These are phyloP conservation scores for Cepaea nemoralis DNA, from an alignment of 1,140 invertebrate species.

Conservation along the genomic window DNA sequence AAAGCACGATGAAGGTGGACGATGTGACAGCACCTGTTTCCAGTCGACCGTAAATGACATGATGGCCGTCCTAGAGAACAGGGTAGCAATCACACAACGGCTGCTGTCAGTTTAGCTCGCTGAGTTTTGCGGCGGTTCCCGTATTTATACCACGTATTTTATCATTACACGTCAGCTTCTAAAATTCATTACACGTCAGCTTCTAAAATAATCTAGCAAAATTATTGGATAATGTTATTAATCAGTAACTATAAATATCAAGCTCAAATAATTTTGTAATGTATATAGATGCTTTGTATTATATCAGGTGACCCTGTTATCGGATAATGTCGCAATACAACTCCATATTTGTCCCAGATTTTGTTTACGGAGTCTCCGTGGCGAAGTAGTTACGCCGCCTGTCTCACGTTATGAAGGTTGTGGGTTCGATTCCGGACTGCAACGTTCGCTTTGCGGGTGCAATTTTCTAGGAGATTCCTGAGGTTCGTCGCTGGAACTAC, in stretches of 20 bases:
- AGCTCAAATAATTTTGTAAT: too few species aligned
- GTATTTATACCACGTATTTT: not conserved
- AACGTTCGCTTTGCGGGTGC: too few species aligned
- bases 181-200: not conserved
- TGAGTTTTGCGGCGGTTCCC: not conserved
- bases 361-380: too few species aligned
- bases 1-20: not conserved
- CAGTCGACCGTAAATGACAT: constrained; percentile 11
- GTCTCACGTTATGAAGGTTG: too few species aligned
- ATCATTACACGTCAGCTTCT: not conserved
- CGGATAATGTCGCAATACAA: too few species aligned
- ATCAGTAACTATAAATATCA: not conserved
- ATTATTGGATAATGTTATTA: not conserved
- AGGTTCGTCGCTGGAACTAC: too few species aligned
- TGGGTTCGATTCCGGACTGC: too few species aligned
- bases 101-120: not conserved
- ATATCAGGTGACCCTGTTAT: too few species aligned
- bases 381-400: too few species aligned
- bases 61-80: not conserved
- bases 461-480: too few species aligned
- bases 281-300: too few species aligned
- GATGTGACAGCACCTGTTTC: constrained; percentile 33
- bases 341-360: too few species aligned
- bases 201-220: constrained; percentile 1
- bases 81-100: not conserved